phyloP scores from a whole-genome alignment of 2,797 vertebrate genomes.

The Halcyon leucocephala region DNA sequence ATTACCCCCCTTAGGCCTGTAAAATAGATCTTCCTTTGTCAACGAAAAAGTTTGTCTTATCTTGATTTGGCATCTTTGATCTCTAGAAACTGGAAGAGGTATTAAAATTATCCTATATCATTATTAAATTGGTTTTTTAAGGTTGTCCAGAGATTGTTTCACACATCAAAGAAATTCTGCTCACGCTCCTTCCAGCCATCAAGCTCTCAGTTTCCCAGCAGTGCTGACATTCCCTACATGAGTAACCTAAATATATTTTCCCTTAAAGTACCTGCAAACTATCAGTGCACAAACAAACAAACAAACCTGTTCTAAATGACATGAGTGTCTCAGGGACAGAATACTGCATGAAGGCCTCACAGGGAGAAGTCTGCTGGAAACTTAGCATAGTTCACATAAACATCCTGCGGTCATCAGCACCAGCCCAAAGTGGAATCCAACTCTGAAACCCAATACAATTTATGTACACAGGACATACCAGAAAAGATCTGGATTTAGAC shows the following conservation, averaged over 20 bases:
- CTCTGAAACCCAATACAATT: slow-evolving; percentile 12
- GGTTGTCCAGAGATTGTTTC: not conserved
- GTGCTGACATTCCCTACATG: not conserved
- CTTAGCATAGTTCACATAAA: slow-evolving; percentile 22
- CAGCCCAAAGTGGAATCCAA: not conserved
- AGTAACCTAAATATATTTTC: not conserved
- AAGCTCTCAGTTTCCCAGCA: not conserved
- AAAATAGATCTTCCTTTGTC: not conserved
- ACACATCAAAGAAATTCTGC: not conserved
- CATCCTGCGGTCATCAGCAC: not conserved
- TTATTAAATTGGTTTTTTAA: not conserved
- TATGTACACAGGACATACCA: slow-evolving; percentile 52
- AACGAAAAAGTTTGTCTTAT: not conserved
- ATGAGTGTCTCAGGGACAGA: not conserved
- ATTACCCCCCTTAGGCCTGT: not conserved
- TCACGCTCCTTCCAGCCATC: not conserved
- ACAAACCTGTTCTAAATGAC: not conserved
- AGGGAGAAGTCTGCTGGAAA: not conserved
- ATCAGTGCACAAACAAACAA: not conserved
- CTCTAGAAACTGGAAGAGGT: not conserved
- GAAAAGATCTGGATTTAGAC: slow-evolving; percentile 39
- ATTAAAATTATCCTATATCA: not conserved
- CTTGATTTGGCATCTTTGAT: not conserved
- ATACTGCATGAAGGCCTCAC: not conserved
- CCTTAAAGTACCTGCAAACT: not conserved